These are phyloP conservation scores for Lates japonicus DNA, from an alignment of 2,797 vertebrate genomes.

Conservation along the genomic window DNA sequence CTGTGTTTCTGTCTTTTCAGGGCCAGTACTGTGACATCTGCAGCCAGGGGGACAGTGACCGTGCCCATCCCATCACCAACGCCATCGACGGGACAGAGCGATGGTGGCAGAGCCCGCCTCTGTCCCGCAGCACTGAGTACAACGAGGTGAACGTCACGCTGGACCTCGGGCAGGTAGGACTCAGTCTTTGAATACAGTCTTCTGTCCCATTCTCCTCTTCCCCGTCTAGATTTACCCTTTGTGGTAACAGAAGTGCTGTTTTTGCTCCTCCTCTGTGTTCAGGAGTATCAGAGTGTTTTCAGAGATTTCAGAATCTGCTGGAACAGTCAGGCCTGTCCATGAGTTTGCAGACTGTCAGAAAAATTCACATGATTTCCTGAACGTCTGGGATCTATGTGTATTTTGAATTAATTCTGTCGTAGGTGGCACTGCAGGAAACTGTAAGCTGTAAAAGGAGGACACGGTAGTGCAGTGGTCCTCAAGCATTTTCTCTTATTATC, in stretches of 20 bases:
- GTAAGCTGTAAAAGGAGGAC: no score
- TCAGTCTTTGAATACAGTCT: neutral
- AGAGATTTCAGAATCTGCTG: no score
- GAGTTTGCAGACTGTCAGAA: no score
- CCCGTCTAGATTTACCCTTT: no score
- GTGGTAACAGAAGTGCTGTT: neutral
- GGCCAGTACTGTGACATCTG: constrained; percentile 98
- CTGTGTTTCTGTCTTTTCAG: constrained; percentile 75
- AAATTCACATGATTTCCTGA: no score
- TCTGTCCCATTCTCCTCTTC: neutral
- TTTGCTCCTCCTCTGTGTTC: neutral
- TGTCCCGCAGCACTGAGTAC: constrained; percentile 93
- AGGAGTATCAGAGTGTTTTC: neutral
- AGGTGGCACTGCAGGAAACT: no score
- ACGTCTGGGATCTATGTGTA: no score
- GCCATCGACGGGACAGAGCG: constrained; percentile 96
- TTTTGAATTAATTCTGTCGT: no score
- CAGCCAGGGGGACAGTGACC: constrained; percentile 88
- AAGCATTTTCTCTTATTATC: neutral
- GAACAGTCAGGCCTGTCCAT: no score
- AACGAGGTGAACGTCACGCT: constrained; percentile 96
- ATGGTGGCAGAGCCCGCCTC: constrained; percentile 99
- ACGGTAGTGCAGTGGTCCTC: neutral
- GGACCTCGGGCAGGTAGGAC: constrained; percentile 95
- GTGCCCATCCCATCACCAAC: constrained; percentile 94